phyloP scores from a whole-genome alignment of 2,113 vertebrate genomes.

The Cyprinus carpio region DNA sequence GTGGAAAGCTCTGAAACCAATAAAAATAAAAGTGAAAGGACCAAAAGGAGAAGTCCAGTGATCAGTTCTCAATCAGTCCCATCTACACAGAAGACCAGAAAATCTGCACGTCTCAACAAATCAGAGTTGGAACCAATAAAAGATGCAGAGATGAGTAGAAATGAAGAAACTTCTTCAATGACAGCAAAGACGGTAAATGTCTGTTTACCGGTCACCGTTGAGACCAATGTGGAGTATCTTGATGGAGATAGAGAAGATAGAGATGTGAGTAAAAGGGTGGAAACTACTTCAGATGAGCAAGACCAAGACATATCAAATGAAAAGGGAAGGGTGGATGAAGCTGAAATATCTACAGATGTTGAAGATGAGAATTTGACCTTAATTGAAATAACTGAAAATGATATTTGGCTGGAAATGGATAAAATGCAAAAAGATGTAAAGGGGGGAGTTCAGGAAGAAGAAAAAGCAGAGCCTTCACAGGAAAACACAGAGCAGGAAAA shows the following conservation, averaged over 20 bases:
- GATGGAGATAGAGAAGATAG: not conserved
- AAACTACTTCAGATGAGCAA: not conserved
- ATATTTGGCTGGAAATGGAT: not conserved
- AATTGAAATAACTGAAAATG: not conserved
- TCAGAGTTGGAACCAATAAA: not conserved
- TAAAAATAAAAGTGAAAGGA: too few species aligned
- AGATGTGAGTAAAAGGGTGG: not conserved
- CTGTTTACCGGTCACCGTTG: not conserved
- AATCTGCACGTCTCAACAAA: not conserved
- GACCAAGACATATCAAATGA: not conserved
- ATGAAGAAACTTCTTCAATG: not conserved
- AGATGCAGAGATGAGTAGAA: not conserved
- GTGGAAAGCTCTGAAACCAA: not conserved
- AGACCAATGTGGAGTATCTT: not conserved
- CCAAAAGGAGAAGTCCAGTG: constrained; percentile 1
- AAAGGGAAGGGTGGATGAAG: not conserved
- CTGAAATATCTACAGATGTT: not conserved
- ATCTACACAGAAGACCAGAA: not conserved
- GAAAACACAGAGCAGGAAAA: not conserved
- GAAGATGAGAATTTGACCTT: not conserved
- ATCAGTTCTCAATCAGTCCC: not conserved
- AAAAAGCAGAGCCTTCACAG: not conserved
- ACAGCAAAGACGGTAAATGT: not conserved
- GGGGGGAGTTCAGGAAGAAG: not conserved
- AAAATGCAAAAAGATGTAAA: not conserved